Evolutionary conservation across 2,888 invertebrate species (phyloP).

Genomic region (Cylindroiulus punctatus): DNA sequence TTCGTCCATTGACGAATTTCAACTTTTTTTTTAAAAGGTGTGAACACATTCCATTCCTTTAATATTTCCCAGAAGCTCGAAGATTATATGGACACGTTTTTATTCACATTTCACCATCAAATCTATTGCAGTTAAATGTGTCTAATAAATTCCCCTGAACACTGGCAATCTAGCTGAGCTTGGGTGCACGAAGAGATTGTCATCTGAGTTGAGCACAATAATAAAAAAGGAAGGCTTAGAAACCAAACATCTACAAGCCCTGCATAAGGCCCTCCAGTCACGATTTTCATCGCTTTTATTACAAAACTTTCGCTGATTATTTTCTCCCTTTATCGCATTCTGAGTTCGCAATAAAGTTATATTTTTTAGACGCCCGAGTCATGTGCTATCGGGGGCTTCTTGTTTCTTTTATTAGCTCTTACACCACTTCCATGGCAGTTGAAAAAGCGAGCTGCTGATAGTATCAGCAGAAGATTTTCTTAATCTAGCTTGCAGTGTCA

Average conservation of each 20-base stretch:
- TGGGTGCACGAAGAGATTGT: not conserved
- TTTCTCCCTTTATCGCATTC: constrained; percentile 33
- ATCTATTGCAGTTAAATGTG: not conserved
- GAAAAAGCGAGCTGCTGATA: not conserved
- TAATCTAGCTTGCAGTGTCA: not conserved
- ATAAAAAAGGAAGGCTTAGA: constrained; percentile 12
- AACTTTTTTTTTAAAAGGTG: too few relatives aligned
- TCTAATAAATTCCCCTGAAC: constrained; percentile 23
- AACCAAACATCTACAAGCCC: constrained; percentile 33
- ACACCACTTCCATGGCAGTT: not conserved
- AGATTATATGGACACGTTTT: not conserved
- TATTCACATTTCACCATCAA: not conserved
- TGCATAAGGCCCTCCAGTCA: constrained; percentile 37
- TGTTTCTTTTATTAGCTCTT: constrained; percentile 15
- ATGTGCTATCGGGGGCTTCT: not conserved
- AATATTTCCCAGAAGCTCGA: not conserved
- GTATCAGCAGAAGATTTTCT: not conserved
- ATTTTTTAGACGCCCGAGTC: not conserved
- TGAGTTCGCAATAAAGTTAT: constrained; percentile 37
- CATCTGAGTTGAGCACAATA: not conserved
- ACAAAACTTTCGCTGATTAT: constrained; percentile 36
- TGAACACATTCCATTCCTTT: not conserved
- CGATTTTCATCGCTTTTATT: constrained; percentile 37
- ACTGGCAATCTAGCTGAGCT: not conserved
- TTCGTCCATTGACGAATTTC: too few relatives aligned